Base-by-base conservation (phyloP, 1,140 invertebrate species). In the Drosophila suzukii region DNA sequence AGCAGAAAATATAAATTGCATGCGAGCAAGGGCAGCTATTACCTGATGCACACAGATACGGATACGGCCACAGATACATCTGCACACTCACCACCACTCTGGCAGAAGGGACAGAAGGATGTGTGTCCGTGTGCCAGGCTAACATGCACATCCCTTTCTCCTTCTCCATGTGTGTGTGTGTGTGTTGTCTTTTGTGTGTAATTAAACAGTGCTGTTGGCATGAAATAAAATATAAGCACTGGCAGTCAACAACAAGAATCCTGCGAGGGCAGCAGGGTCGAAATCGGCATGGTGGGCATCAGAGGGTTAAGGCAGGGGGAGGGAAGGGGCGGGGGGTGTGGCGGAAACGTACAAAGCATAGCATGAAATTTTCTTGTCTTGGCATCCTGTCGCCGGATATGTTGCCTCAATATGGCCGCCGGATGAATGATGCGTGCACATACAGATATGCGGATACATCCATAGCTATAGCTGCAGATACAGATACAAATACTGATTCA, bases 331-430 rank as follows among this genome's bases (percentile, higher is more conserved):
- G 20, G 17, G 11, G n/a, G 38, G 46, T 34, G 59, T 36, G 63
- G 63, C 83, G 83, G 83, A 88, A 86, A 81, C 78, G 83, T 88
- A 88, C 83, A 86, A 86, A 86, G 83, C 83, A 86, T 86, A 79
- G 83, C 82, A 86, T 86, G 83, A 86, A 86, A 86, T 86, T 88
- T 88, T 88, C 84, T 88, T 88, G 83, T 88, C 83, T 88, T 88
- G 84, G 79, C 84, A 89, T 88, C 80, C 84, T 88, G 83, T 88
- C 84, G 83, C 83, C 83, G 83, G 83, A 88, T 88, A 88, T 88
- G 83, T 88, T 89, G 83, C 84, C 83, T 89, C 83, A 84, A 88
- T 86, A 88, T 88, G 83, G 83, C 83, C 83, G 84, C 83, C 84
- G 83, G 84, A 88, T 89, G 84, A 83, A 88, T 88, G 84, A 89